Evolutionary conservation across 2,113 vertebrate species (phyloP).

Genomic region (Cephalophus harveyi): DNA sequence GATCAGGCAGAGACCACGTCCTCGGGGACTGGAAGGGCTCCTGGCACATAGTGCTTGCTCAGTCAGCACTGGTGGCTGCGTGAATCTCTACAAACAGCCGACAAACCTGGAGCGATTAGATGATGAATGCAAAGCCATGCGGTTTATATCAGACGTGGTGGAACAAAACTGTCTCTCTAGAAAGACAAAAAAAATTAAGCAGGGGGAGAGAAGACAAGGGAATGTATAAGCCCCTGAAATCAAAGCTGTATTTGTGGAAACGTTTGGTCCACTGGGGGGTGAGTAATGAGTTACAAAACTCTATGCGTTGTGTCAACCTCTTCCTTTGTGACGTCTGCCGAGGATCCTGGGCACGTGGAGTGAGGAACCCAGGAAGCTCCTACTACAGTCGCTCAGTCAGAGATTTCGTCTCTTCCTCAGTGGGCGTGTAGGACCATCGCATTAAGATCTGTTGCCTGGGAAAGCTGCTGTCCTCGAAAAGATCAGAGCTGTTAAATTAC

Average conservation of each 20-base stretch:
- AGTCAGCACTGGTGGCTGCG: rapidly evolving
- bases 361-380: background rate
- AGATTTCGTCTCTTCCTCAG: background rate
- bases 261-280: background rate
- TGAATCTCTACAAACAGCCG: background rate
- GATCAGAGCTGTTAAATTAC: background rate
- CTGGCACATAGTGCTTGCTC: background rate
- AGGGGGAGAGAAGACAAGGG: too few species aligned
- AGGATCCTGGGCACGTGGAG: background rate
- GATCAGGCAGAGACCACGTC: background rate
- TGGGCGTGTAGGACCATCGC: rapidly evolving
- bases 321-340: rapidly evolving
- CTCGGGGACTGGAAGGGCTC: background rate
- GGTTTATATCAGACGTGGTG: rapidly evolving
- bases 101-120: background rate
- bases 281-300: background rate
- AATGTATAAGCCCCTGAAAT: background rate
- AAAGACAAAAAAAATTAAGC: background rate
- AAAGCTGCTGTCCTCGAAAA: background rate
- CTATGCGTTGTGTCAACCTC: background rate
- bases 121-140: background rate
- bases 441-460: background rate
- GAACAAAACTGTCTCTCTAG: background rate
- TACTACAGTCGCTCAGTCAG: rapidly evolving
- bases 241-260: background rate